Base-by-base conservation (phyloP, 2,888 invertebrate genomes). In the Biston betularia region DNA sequence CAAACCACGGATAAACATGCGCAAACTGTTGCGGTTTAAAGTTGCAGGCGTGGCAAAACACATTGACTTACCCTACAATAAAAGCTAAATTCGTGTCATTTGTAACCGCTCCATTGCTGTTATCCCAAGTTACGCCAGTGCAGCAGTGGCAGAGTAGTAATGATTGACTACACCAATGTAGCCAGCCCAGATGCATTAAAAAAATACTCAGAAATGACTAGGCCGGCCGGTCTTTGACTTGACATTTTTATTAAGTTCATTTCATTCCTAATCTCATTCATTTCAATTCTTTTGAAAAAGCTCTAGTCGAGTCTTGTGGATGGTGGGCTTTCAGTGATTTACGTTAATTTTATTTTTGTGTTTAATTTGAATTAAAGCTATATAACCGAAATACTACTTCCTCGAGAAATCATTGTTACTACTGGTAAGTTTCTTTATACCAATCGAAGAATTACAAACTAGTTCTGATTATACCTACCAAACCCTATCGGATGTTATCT, bases 401-500 rank as follows among this genome's bases (percentile, higher is more conserved):
- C 42, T 54, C 12, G 42, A 33, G 24, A 33, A 54, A 42, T 4
- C 8, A 34, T 52, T 14, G 34, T 49, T 33, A 38, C 38, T n/a
- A 50, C 11, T 14, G 63, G 63, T 63, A n/a, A 56, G 63, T 50
- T 48, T 44, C 40, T 50, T 24, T 8, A 7, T 42, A 33, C 45
- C 10, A 44, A 24, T 48, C 35, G 24, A 38, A n/a, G 46, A 56
- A 11, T 35, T 46, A 46, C n/a, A 57, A 57, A 38, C 35, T 57
- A 44, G 57, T 15, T 48, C 57, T 52, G 52, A 58, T 65, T 66
- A 44, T 57, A 57, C 15, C 44, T 45, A n/a, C 14, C 46, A 48
- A 38, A 57, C 11, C 38, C 53, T 65, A 50, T 60, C 50, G 56
- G 54, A 49, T 65, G 69, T 45, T 56, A 63, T 66, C 57, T 38